A percentile compares a stretch with the other conserved stretches of the same genome.
phyloP scores from a whole-genome alignment of 2,113 vertebrate genomes.

The Gavialis gangeticus region DNA sequence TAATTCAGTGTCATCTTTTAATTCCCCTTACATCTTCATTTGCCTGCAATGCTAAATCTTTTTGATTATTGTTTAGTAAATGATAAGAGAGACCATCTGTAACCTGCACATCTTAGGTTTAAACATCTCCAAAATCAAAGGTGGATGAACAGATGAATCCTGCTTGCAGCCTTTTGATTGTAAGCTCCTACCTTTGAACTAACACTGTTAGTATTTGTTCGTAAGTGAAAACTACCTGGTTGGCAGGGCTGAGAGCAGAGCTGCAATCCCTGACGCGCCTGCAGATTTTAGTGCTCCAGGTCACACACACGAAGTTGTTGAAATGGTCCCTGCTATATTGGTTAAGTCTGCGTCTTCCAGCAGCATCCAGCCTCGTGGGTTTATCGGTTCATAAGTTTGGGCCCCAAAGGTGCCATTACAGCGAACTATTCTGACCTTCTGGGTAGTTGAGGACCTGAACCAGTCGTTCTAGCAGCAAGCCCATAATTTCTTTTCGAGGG shows the following conservation, averaged over 20 bases:
- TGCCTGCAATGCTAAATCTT: neutral
- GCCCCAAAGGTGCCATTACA: neutral
- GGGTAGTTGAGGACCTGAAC: neutral
- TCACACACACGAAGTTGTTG: neutral
- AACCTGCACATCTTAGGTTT: neutral
- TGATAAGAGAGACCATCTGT: neutral
- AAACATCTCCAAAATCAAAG: constrained; percentile 18
- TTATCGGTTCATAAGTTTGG: fast-evolving
- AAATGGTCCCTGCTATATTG: neutral
- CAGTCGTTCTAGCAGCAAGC: neutral
- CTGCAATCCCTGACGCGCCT: fast-evolving
- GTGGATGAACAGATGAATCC: neutral
- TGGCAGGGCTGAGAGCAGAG: neutral
- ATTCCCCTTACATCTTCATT: neutral
- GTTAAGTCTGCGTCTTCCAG: neutral
- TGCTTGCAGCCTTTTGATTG: neutral
- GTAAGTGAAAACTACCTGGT: neutral
- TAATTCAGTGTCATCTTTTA: neutral
- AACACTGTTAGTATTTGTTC: neutral
- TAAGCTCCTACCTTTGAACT: neutral
- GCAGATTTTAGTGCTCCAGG: neutral
- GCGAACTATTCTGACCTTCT: neutral
- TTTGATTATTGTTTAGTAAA: neutral
- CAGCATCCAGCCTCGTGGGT: neutral
- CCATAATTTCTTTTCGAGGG: fast-evolving